Percentiles rank a stretch among this genome's conserved stretches.
Conservation (phyloP, 2,888 invertebrate species). For the Allolobophora icterica region DNA sequence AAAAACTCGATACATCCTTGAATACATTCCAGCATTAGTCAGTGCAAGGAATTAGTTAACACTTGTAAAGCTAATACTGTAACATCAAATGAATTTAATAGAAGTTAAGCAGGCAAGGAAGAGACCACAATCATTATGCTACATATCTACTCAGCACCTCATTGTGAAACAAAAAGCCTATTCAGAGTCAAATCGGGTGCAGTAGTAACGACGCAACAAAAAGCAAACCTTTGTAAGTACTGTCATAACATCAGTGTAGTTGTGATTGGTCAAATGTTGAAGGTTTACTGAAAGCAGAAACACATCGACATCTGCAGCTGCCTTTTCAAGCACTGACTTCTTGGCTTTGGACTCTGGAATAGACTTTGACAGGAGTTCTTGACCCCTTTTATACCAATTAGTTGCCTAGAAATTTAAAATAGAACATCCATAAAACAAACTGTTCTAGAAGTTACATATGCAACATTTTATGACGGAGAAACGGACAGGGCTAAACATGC, state of each 20-base stretch:
- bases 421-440: neutral
- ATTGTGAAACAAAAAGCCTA: neutral
- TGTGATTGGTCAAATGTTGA: neutral
- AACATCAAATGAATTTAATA: neutral
- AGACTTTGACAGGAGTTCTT: neutral
- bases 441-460: neutral
- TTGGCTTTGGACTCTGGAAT: constrained; percentile 14
- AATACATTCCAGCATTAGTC: neutral
- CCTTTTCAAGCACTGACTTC: constrained; percentile 4
- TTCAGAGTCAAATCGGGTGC: neutral
- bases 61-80: neutral
- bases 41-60: neutral
- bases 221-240: neutral
- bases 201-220: neutral
- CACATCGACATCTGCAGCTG: neutral
- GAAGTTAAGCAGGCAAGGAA: neutral
- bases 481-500: neutral
- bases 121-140: neutral
- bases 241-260: constrained; percentile 11
- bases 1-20: neutral
- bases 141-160: neutral
- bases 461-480: neutral
- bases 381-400: neutral
- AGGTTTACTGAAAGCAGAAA: neutral
- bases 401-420: neutral